Evolutionary conservation across 2,113 vertebrate species (phyloP).

Genomic region (Heteronetta atricapilla): DNA sequence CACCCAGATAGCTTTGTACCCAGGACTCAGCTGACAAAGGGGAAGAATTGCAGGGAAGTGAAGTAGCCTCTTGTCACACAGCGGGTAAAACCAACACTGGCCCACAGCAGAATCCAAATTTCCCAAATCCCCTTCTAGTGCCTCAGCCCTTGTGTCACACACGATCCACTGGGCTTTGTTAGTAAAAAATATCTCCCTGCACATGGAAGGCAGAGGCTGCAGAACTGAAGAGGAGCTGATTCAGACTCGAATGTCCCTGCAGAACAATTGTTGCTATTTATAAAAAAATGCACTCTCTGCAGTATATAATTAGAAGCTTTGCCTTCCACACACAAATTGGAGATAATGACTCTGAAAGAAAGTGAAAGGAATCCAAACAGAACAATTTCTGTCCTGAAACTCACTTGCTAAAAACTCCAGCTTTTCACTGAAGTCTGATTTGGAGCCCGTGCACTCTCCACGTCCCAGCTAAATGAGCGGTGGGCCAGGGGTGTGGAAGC

Average conservation of each 20-base stretch:
- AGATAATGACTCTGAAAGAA: slow-evolving; percentile 50
- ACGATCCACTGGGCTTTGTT: neutral
- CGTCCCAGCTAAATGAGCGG: neutral
- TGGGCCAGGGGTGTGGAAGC: neutral
- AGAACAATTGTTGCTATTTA: slow-evolving; percentile 69
- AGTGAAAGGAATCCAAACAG: slow-evolving; percentile 31
- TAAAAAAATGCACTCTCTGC: slow-evolving; percentile 49
- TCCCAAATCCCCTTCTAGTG: neutral
- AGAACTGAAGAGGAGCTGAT: slow-evolving; percentile 14
- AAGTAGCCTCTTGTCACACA: neutral
- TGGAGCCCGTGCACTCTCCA: rapidly evolving
- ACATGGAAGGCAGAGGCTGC: neutral
- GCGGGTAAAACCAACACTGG: neutral
- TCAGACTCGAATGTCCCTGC: slow-evolving; percentile 53
- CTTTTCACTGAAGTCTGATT: neutral
- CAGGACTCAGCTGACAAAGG: neutral
- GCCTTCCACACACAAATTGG: slow-evolving; percentile 41
- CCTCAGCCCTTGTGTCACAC: neutral
- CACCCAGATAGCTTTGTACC: neutral
- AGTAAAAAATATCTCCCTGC: neutral
- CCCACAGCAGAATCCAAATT: neutral
- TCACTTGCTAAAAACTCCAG: neutral
- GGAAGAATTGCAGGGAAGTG: neutral
- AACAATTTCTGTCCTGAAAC: slow-evolving; percentile 12
- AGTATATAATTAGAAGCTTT: slow-evolving; percentile 61